Percentiles rank a stretch among this genome's conserved stretches.
phyloP scores from a whole-genome alignment of 2,113 vertebrate genomes.

The Strix uralensis region DNA sequence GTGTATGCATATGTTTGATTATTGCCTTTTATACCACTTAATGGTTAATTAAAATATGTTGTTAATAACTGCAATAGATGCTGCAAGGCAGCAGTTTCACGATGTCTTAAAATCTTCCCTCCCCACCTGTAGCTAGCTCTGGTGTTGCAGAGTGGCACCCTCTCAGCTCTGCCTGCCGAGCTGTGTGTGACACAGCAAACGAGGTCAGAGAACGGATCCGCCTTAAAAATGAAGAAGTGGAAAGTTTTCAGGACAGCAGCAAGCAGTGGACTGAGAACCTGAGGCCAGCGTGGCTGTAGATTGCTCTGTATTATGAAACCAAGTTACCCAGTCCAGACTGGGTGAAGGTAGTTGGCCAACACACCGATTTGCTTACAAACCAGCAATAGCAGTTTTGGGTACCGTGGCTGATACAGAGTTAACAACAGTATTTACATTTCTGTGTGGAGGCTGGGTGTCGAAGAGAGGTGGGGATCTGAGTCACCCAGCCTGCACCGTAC shows the following conservation, averaged over 20 bases:
- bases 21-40: neutral
- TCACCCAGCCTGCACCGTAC: neutral
- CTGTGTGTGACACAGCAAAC: fast-evolving
- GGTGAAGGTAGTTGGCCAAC: neutral
- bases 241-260: neutral
- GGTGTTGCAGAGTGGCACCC: neutral
- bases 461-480: neutral
- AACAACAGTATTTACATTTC: neutral
- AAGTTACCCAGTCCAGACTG: neutral
- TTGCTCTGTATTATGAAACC: neutral
- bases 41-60: neutral
- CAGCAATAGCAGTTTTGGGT: neutral
- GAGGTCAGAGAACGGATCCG: neutral
- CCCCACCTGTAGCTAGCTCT: neutral
- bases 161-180: fast-evolving
- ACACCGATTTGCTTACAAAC: neutral
- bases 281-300: neutral
- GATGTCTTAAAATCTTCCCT: neutral
- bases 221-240: neutral
- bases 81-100: conserved; percentile 7
- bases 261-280: neutral
- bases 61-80: neutral
- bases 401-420: neutral
- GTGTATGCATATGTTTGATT: neutral
- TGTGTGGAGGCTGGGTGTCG: neutral